A percentile compares a stretch with the other conserved stretches of the same genome.
phyloP scores from a whole-genome alignment of 1,140 invertebrate species.

The Ladona fulva region DNA sequence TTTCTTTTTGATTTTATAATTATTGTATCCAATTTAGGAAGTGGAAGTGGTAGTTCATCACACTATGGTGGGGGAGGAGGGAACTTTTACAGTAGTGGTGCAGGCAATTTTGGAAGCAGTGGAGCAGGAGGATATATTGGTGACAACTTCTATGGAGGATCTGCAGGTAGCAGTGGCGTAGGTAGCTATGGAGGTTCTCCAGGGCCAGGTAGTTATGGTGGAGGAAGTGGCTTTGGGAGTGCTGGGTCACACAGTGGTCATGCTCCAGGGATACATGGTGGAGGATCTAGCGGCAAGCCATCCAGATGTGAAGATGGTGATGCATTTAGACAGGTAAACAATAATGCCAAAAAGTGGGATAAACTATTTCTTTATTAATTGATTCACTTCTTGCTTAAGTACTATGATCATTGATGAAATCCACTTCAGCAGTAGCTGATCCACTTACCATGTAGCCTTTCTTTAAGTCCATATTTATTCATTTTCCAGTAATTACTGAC shows the following conservation, averaged over 20 bases:
- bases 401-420: no score
- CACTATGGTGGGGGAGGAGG: conserved; percentile 24
- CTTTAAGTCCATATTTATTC: no score
- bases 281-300: conserved; percentile 29
- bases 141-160: conserved; percentile 18
- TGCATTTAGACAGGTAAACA: conserved; percentile 56
- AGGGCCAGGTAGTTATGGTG: conserved; percentile 14
- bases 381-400: no score
- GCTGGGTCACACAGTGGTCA: neutral
- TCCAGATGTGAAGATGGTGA: conserved; percentile 64
- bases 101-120: conserved; percentile 31
- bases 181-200: neutral
- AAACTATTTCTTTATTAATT: no score
- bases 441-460: no score
- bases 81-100: conserved; percentile 29
- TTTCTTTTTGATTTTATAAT: no score
- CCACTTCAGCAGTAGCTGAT: no score
- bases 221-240: conserved; percentile 10
- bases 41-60: conserved; percentile 23
- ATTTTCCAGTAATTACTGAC: no score
- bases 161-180: neutral
- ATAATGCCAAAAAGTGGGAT: no score
- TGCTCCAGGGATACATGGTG: conserved; percentile 15
- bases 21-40: conserved; percentile 20
- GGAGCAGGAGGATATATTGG: conserved; percentile 18